Evolutionary conservation across 2,113 vertebrate species (phyloP), one percentile per base, ranked within the genome.

Genomic region (Ciconia maguari): DNA sequence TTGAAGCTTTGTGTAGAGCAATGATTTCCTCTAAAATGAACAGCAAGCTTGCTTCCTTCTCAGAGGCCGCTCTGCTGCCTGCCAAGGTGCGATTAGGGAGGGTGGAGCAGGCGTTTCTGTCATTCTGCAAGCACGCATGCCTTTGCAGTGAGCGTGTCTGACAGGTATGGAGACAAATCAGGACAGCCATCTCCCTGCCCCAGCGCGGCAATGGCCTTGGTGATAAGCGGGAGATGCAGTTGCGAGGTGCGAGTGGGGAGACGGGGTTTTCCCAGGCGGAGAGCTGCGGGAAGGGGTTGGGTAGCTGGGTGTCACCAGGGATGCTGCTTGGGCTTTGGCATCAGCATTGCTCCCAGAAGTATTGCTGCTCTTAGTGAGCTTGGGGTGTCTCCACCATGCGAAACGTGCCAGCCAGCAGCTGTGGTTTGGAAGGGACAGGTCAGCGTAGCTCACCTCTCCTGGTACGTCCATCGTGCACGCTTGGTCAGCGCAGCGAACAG

Each of bases 201-300:
- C 0, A 0, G 38, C 3, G 0, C 0, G 0, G 70, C 1, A 0
- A 3, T 46, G 48, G 85, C 70, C 21, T 4, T 51, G 64, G 55
- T 0, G 3, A 36, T 1, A 3, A 9, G 38, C 1, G 0, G 34
- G 68, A 76, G 68, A 18, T 51, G 62, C 49, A 58, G 62, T 68
- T 48, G 44, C 0, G 3, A 48, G 81, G 4, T 48, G 55, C 1
- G 1, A 48, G 19, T 30, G 34, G 29, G 34, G 21, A 89, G 42
- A 57, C 3, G 11, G 34, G 15, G 1, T 60, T 89, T 93, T 66
- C 51, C 32, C 2, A 0, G 16, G 2, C 38, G 64, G 29, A 71
- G 80, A 60, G n/a, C 24, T 0, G 0, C 2, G 7, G 51, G 77
- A 75, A 89, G 24, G 38, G 29, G 16, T 26, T 25, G 32, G 58